Evolutionary conservation across 1,140 invertebrate species (phyloP), one percentile per base, ranked within the genome.

Genomic region (Danaus plexippus): DNA sequence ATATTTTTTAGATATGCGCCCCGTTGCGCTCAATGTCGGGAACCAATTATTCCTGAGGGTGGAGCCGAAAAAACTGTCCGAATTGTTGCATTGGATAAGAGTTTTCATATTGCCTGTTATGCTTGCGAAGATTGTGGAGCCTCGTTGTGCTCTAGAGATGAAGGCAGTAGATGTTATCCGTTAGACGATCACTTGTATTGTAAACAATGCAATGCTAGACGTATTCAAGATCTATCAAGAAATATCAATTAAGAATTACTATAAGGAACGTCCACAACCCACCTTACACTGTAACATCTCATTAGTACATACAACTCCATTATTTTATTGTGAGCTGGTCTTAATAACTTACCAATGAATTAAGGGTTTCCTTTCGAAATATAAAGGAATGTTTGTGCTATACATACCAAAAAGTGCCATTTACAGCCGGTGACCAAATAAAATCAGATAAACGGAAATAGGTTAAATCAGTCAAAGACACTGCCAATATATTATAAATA

Each of bases 51-150:
- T 90, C 98, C 98, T 7, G 95, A 97, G 75, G 91, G 92, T 9
- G 97, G 96, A 4, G 91, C 97, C 75, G 97, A 98, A 61, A 97
- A 99, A 88, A 98, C 98, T 0, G 95, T 99, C 0, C 89, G 98
- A 45, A 96, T 99, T n/a, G 97, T 99, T 9, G 97, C 97, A 0
- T 89, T 99, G 43, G 98, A 99, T 85, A 92, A 95, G 63, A 98
- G 95, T 80, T 99, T 98, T 84, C 98, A 99, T 81, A 93, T 98
- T 42, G 90, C 94, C n/a, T 99, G 98, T 78, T 99, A 99, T 77
- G 95, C 96, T 75, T 99, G 97, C 81, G 97, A 99, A 91, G 97
- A 99, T 82, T 99, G 98, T 87, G 95, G 94, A 4, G 86, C 97
- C 0, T 89, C 97, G 11, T 87, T 99, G 22, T 95, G 96, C n/a